These are phyloP conservation scores for Embiotoca jacksoni DNA, from an alignment of 2,113 vertebrate genomes.

Conservation along the genomic window DNA sequence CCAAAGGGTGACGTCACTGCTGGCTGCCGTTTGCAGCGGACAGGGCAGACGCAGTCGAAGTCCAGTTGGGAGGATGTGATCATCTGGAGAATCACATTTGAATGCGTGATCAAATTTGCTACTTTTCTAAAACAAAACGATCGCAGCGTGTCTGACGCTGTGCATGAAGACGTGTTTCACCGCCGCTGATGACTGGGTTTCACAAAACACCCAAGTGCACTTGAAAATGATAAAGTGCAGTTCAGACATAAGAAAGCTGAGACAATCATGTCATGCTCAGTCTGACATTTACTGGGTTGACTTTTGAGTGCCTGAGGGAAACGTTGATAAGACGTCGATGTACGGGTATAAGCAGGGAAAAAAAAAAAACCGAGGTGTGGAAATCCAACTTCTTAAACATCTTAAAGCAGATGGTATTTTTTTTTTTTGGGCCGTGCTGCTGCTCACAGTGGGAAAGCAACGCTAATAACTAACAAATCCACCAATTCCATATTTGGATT, in stretches of 20 bases:
- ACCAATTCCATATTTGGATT: neutral
- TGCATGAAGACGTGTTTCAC: neutral
- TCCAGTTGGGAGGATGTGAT: too few relatives aligned
- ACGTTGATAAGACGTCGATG: neutral
- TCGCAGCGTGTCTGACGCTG: too few relatives aligned
- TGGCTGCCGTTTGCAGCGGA: too few relatives aligned
- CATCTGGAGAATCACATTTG: too few relatives aligned
- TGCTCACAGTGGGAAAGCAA: neutral
- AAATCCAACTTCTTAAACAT: neutral
- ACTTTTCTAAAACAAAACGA: too few relatives aligned
- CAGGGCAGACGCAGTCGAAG: too few relatives aligned
- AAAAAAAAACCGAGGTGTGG: too few relatives aligned
- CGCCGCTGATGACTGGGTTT: neutral
- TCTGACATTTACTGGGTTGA: neutral
- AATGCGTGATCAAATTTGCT: too few relatives aligned
- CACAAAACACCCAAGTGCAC: neutral
- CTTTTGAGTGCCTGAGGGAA: constrained; percentile 3
- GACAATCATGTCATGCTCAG: neutral
- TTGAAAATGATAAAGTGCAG: neutral
- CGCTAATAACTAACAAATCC: neutral
- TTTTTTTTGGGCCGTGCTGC: too few relatives aligned
- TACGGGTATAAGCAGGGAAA: too few relatives aligned
- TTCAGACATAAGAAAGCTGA: neutral
- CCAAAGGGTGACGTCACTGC: too few relatives aligned
- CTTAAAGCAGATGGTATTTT: neutral